A percentile compares a stretch with the other conserved stretches of the same genome.
Evolutionary conservation across 2,113 vertebrate species (phyloP).

Genomic region (Lophius piscatorius): DNA sequence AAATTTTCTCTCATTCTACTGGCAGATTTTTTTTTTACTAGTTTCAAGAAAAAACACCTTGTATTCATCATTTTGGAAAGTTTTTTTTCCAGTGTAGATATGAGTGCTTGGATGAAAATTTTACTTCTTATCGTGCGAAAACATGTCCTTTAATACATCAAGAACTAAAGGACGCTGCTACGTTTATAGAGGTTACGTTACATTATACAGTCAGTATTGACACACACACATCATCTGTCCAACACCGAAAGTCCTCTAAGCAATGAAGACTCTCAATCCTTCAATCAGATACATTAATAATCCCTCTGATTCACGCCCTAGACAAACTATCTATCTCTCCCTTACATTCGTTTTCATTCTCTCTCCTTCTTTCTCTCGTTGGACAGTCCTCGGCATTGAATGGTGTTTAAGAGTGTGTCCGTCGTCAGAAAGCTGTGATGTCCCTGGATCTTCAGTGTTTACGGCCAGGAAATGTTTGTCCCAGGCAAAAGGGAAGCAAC

Average conservation of each 20-base stretch:
- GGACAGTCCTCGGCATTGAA: constrained; percentile 27
- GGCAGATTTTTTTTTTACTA: too few species aligned
- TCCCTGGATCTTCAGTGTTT: constrained; percentile 71
- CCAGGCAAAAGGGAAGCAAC: constrained; percentile 77
- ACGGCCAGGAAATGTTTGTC: constrained; percentile 83
- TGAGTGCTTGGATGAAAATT: background rate
- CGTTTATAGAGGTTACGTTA: background rate
- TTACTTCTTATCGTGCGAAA: background rate
- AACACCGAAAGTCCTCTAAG: constrained; percentile 30
- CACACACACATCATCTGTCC: constrained; percentile 3
- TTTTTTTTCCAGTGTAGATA: too few species aligned
- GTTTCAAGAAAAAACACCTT: too few species aligned
- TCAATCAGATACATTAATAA: constrained; percentile 38
- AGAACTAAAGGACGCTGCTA: background rate
- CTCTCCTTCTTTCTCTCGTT: constrained; percentile 22
- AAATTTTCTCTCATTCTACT: too few species aligned
- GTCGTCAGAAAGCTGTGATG: constrained; percentile 68
- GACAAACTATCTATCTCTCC: constrained; percentile 31
- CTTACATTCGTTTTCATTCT: background rate
- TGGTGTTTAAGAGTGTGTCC: constrained; percentile 7
- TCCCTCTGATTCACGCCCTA: constrained; percentile 34
- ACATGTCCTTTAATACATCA: background rate
- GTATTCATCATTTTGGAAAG: too few species aligned
- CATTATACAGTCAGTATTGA: background rate
- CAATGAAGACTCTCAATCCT: constrained; percentile 21